Conservation (phyloP, 2,797 vertebrate genomes). For the Phataginus tetradactyla region DNA sequence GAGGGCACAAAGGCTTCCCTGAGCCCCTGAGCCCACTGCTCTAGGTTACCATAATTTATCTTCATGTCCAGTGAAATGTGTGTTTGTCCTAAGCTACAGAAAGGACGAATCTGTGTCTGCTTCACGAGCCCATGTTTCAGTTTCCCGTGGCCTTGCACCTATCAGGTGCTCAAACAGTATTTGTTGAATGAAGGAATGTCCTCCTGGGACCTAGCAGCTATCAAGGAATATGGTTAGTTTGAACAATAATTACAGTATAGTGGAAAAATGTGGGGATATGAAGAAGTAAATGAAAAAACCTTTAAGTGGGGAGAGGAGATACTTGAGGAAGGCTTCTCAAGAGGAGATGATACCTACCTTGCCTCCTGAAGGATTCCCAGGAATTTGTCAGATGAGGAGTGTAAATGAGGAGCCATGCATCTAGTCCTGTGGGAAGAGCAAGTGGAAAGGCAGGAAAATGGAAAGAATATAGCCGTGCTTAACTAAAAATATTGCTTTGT, state of each 20-base stretch:
- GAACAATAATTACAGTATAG: neutral
- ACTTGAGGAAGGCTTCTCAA: neutral
- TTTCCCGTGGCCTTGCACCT: neutral
- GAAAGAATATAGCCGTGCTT: constrained; percentile 28
- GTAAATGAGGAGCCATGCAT: neutral
- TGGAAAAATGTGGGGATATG: neutral
- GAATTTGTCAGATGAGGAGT: neutral
- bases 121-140: neutral
- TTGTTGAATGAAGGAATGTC: neutral
- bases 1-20: neutral
- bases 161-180: neutral
- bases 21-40: neutral
- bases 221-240: neutral
- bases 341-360: neutral
- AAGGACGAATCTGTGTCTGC: neutral
- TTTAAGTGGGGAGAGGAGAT: neutral
- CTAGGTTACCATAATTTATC: neutral
- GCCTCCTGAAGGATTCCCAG: neutral
- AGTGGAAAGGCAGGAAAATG: neutral
- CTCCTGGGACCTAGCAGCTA: neutral
- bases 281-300: neutral
- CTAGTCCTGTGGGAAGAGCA: neutral
- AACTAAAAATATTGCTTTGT: constrained; percentile 42
- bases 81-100: neutral
- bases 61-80: neutral